Base-by-base conservation (phyloP, 2,797 vertebrate genomes). In the Pantherophis alleghaniensis region DNA sequence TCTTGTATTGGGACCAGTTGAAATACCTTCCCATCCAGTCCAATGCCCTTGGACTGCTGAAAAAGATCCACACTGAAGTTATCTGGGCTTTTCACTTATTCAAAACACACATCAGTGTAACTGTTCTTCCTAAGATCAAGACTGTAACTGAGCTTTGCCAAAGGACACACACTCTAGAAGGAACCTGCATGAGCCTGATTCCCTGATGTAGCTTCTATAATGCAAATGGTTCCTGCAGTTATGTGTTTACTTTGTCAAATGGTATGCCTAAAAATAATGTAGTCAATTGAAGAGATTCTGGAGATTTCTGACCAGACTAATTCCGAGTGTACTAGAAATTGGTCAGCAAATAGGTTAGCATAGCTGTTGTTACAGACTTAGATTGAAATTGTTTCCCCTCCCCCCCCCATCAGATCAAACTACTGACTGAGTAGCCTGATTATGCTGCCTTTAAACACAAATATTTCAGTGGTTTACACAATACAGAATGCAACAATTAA, bases 371-470 rank as follows among this genome's bases (percentile, higher is more conserved):
- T 37, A 37, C 47, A 86, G 47, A 14, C n/a, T 92, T 91, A 26
- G 53, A 10, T 59, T 37, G 42, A 42, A 87, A 86, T 28, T 13
- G 53, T 55, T 2, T 37, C 2, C 26, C 1, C 32, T 37, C 26
- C 1, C 32, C 1, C 32, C 28, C 2, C 10, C 37, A 37, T 59
- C 32, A 53, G 56, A 42, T 59, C 74, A 74, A 22, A 83, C n/a
- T 26, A 92, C 79, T 51, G 10, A 32, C 79, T 89, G 37, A 60
- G 59, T 89, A 37, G 55, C n/a, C 16, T 53, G 79, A 37, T 89
- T 53, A 37, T 53, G n/a, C 69, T 92, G 69, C 87, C 87, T 92
- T 89, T 83, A 57, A 89, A 32, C 42, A 79, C 32, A 42, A 89
- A 61, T 42, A 88, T 32, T 28, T n/a, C 63, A 79, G 90, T 79